phyloP scores from a whole-genome alignment of 2,113 vertebrate genomes.

The Acrocephalus arundinaceus region DNA sequence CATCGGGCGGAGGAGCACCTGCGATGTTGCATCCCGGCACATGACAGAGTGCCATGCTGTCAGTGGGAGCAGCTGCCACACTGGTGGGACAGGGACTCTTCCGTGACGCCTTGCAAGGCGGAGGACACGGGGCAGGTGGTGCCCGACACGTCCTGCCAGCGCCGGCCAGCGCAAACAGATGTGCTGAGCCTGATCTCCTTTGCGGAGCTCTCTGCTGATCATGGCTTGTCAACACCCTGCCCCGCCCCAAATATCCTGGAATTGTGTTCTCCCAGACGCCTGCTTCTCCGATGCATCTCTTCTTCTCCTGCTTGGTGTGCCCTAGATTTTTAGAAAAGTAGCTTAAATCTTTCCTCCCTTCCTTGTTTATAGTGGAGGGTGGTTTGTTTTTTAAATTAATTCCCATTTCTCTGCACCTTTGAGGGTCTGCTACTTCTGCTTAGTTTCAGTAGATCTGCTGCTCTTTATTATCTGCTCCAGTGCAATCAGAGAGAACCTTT shows the following conservation, averaged over 20 bases:
- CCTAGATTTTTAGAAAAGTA: not conserved
- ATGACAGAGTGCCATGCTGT: fast-evolving
- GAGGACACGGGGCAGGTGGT: not conserved
- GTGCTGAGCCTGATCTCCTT: not conserved
- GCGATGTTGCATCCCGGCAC: fast-evolving
- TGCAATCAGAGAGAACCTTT: conserved; percentile 48
- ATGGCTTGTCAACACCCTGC: not conserved
- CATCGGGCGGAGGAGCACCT: fast-evolving
- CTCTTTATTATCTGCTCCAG: conserved; percentile 61
- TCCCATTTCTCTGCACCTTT: not conserved
- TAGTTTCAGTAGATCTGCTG: conserved; percentile 39
- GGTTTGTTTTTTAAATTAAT: not conserved
- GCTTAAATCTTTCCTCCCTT: not conserved
- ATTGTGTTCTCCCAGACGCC: fast-evolving
- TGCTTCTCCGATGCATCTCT: not conserved
- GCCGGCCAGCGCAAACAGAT: fast-evolving
- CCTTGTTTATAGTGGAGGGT: not conserved
- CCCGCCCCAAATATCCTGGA: fast-evolving
- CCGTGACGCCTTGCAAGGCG: fast-evolving
- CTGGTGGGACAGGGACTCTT: not conserved
- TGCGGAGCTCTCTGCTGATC: not conserved
- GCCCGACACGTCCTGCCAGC: fast-evolving
- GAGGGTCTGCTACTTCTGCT: conserved; percentile 5
- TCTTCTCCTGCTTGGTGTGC: not conserved
- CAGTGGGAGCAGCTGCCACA: fast-evolving